Base-by-base conservation (phyloP, 1,140 invertebrate genomes). In the Arion vulgaris region DNA sequence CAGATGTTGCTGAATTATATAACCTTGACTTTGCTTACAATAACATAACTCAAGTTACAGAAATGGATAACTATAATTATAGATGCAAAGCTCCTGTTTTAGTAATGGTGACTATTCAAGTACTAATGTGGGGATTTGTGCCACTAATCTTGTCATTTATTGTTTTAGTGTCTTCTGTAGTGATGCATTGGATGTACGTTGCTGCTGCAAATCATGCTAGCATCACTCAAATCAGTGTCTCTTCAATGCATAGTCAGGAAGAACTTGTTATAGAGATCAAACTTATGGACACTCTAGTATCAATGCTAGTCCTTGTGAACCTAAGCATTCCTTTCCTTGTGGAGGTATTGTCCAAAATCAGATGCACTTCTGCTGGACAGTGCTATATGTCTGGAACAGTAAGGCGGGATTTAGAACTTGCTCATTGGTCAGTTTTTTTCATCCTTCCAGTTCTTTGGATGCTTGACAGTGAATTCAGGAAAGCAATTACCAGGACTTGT, bases 381-480 rank as follows among this genome's bases (percentile, higher is more conserved):
- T 66, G 62, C 28, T 11, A 32, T 32, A 11, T 66, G 62, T 13
- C 11, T 15, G 62, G 17, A 32, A 2, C n/a, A 32, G 11, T 7
- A 17, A 66, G 19, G 5, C 62, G 62, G 5, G 32, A 17, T 28
- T 1, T 23, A 7, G 62, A 66, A 28, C 73, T 75, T 28, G 51
- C 38, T 26, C 73, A n/a, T 0, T 75, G 38, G 32, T 75, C 28
- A 51, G 38, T 75, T n/a, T 0, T 9, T 53, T 51, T 45, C 39
- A 75, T 28, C n/a, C 4, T 34, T 7, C 51, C 73, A 4, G 41
- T 34, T 9, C 26, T 75, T 4, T 75, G 41, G 81, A 74, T 75
- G 81, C 36, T 66, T 53, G 81, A 82, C 71, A 57, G 34, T 57
- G 76, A 82, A 45, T 68, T 66, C 39, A 41, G 17, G 38, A 32